Evolutionary conservation across 2,888 invertebrate genomes (phyloP), one percentile per base, ranked within the genome.

Genomic region (Drosophila eohydei): DNA sequence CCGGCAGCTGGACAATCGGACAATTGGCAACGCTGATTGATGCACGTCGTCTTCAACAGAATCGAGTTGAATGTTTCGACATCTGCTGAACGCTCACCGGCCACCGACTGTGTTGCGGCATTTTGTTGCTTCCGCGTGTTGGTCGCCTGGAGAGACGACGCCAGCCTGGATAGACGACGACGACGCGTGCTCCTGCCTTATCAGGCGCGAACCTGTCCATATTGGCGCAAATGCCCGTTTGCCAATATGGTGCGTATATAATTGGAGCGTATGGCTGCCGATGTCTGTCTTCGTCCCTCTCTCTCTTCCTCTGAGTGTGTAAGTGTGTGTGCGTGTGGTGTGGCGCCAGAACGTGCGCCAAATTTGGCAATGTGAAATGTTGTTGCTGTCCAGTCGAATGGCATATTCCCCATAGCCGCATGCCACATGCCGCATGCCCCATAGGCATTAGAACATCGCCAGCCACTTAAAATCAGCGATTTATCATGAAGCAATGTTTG

Each of bases 201-300:
- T 84, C 90, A 78, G 90, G 89, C 81, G 74, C 83, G 83, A 84
- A 80, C 89, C 78, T 90, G 89, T 88, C 90, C 84, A 88, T 90
- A 90, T 86, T 61, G 90, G 74, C 66, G 63, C 86, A 89, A 79
- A 78, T 81, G 78, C 82, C 74, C 66, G 78, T 48, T 58, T 44
- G 58, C 74, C 82, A 73, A 78, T 78, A 79, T 74, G 80, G 73
- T 82, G 68, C 86, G 86, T 63, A 61, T 70, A 76, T 77, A 77
- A 72, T 80, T 77, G 81, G 84, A 70, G 73, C 84, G 63, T 57
- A 56, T 67, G 55, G 59, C 46, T 61, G 65, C 54, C 41, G 57
- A 46, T 52, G 56, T 71, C 34, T 16, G 40, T 44, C 50, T 40
- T 2, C 28, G 1, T 14, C 30, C 30, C 60, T 34, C 16, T 38